These are phyloP conservation scores for Zoanthus sociatus DNA, from an alignment of 92 coral and sea anemone species.

Conservation along the genomic window DNA sequence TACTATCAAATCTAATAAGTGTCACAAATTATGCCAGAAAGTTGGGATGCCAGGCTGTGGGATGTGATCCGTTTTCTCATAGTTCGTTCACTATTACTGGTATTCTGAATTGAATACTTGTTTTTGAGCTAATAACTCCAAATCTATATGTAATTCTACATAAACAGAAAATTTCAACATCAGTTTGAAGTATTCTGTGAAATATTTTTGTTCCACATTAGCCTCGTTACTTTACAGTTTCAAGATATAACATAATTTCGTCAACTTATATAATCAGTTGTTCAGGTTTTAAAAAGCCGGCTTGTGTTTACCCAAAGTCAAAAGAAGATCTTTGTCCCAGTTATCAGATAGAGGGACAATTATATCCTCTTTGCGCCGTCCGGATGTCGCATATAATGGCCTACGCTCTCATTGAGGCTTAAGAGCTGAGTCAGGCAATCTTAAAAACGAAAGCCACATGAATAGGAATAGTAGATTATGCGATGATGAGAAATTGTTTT, in stretches of 20 bases:
- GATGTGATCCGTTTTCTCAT: too few species aligned
- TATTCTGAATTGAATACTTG: too few species aligned
- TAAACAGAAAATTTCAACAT: neutral
- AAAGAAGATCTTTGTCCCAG: neutral
- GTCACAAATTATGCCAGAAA: too few species aligned
- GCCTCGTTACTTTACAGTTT: neutral
- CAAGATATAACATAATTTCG: slow-evolving; percentile 6
- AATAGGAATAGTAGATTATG: neutral
- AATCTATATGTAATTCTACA: too few species aligned
- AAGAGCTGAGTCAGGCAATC: neutral
- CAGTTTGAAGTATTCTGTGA: neutral
- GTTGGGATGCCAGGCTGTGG: too few species aligned
- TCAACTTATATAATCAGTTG: neutral
- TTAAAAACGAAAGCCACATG: neutral
- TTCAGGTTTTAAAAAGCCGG: slow-evolving; percentile 30
- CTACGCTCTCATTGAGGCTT: neutral
- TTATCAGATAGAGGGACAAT: neutral
- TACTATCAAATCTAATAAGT: too few species aligned
- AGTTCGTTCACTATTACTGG: too few species aligned
- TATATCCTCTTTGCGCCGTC: neutral
- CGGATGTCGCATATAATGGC: slow-evolving; percentile 24
- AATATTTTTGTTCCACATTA: neutral
- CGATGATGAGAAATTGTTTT: slow-evolving; percentile 24
- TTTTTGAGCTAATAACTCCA: too few species aligned
- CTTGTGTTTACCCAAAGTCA: neutral